These are phyloP conservation scores for Malurus elegans DNA, from an alignment of 2,113 vertebrate genomes.

Conservation along the genomic window DNA sequence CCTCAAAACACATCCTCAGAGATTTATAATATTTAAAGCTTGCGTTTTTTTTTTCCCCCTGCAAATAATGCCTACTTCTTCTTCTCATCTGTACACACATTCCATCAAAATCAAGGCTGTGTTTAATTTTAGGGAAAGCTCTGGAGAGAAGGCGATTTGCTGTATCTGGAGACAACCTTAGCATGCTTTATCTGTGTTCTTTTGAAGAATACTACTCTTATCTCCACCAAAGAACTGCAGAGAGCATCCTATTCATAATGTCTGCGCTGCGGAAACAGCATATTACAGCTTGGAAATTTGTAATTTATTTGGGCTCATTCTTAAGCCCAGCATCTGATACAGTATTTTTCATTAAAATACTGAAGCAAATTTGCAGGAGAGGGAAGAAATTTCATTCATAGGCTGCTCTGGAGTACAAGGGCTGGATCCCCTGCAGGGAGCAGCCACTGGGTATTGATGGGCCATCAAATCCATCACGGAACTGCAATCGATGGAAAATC, in stretches of 20 bases:
- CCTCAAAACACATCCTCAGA: neutral
- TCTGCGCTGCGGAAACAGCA: neutral
- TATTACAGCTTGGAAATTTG: neutral
- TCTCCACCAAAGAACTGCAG: neutral
- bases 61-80: neutral
- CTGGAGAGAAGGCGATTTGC: neutral
- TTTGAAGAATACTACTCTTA: constrained; percentile 22
- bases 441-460: neutral
- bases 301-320: constrained; percentile 17
- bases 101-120: neutral
- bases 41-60: neutral
- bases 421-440: neutral
- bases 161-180: neutral
- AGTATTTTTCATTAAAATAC: constrained; percentile 19
- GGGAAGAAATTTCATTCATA: neutral
- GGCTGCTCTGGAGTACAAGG: neutral
- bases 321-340: neutral
- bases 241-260: neutral
- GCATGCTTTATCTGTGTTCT: neutral
- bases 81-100: neutral
- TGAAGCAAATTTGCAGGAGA: neutral
- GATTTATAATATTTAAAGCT: neutral
- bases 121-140: neutral
- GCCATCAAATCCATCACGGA: neutral
- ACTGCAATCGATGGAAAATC: neutral